Conservation (phyloP, 1,140 invertebrate genomes). For the Mamestra configurata region DNA sequence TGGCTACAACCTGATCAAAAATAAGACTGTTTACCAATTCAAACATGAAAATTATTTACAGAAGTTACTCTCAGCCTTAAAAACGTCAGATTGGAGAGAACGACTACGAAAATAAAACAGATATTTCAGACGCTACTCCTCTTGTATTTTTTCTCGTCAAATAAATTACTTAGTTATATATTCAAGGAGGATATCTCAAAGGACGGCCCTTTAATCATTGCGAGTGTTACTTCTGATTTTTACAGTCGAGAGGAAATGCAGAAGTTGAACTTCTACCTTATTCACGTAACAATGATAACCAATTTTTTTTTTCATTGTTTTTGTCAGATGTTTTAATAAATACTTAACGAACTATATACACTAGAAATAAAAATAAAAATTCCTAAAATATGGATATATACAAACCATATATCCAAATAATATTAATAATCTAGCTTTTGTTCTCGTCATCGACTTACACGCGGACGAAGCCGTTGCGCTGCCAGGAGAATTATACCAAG, state of each 20-base stretch:
- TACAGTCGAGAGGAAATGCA: neutral
- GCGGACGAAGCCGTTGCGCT: too few relatives aligned
- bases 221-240: constrained; percentile 51
- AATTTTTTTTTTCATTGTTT: too few relatives aligned
- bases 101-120: constrained; percentile 30
- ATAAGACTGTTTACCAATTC: neutral
- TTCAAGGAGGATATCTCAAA: constrained; percentile 47
- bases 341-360: too few relatives aligned
- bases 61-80: neutral
- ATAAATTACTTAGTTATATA: constrained; percentile 52
- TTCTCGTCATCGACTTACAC: too few relatives aligned
- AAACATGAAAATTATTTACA: constrained; percentile 4
- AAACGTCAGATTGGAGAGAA: neutral
- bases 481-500: too few relatives aligned
- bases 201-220: constrained; percentile 47
- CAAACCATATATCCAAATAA: too few relatives aligned
- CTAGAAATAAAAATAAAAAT: too few relatives aligned
- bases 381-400: too few relatives aligned
- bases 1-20: neutral
- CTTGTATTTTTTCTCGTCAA: constrained; percentile 49
- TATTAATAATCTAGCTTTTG: too few relatives aligned
- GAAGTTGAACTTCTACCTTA: constrained; percentile 3
- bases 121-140: neutral
- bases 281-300: neutral
- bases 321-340: too few relatives aligned